Base-by-base conservation (phyloP, 1,140 invertebrate genomes). In the Drosophila guanche region DNA sequence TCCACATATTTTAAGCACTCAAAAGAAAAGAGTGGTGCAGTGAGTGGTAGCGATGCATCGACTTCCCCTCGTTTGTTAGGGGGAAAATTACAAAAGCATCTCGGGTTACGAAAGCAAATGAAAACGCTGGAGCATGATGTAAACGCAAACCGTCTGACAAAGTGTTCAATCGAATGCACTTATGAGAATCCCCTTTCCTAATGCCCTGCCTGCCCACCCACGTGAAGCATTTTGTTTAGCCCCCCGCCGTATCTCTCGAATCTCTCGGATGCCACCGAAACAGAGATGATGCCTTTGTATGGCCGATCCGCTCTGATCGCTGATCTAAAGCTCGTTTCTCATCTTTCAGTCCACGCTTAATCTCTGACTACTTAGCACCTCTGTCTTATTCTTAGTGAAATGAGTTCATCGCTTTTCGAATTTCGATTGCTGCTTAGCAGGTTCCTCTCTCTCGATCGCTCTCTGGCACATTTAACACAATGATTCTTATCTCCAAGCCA, bases 401-500 rank as follows among this genome's bases (percentile, higher is more conserved):
- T 85, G 81, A 85, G 81, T 85, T 85, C 81, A 86, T 85, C 81
- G 69, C 51, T 66, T 10, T 62, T 70, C 27, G 27, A 57, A 14
- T 52, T 55, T 66, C 40, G 33, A 60, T 42, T 74, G 43, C 25
- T 25, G 23, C 41, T 76, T 48, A 58, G 56, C 76, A 61, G 61
- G 79, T 67, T 56, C 43, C 67, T 29, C 29, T 58, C 23, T 61
- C 46, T 45, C 52, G 48, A 63, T 14, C 20, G 22, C 23, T 25
- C 37, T 40, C 42, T 27, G 41, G 16, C 45, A 37, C 14, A 23
- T 41, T 33, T n/a, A 37, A 29, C 47, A 67, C 56, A 45, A 20
- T 6, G 81, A 86, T 84, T 84, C 80, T 86, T 86, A 85, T 85
- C 81, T 62, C 53, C 25, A 57, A 70, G 53, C 77, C 73, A 81